Evolutionary conservation across 23 tunicate species (phyloP).

Genomic region (Styela clava): DNA sequence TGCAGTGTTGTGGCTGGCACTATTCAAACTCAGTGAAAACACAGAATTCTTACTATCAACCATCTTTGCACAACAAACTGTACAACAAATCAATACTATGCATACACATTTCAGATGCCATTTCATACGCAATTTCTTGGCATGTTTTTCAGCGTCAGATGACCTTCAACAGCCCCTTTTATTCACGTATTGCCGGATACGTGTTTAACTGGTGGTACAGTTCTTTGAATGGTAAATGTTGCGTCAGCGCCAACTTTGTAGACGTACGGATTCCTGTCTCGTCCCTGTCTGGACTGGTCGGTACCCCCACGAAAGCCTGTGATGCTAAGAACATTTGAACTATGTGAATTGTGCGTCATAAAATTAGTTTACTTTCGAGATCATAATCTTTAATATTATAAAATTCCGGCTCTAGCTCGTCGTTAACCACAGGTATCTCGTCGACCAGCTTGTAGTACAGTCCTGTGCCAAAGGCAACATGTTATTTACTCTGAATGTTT

Average conservation of each 20-base stretch:
- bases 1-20: neutral
- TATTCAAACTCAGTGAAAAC: neutral
- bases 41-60: neutral
- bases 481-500: neutral
- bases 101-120: constrained; percentile 13
- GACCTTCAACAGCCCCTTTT: neutral
- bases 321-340: neutral
- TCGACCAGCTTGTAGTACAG: neutral
- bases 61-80: neutral
- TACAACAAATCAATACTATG: neutral
- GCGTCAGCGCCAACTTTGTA: too few relatives aligned
- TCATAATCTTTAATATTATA: neutral
- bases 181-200: neutral
- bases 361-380: neutral
- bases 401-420: neutral
- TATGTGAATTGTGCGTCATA: neutral
- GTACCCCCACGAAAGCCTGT: neutral
- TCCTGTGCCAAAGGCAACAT: neutral
- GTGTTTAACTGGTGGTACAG: neutral
- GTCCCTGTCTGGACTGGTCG: neutral
- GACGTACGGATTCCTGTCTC: neutral
- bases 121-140: constrained; percentile 2
- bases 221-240: neutral
- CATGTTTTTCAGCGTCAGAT: neutral
- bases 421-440: neutral